phyloP scores from a whole-genome alignment of 2,888 invertebrate species.

The Drosophila conformis region DNA sequence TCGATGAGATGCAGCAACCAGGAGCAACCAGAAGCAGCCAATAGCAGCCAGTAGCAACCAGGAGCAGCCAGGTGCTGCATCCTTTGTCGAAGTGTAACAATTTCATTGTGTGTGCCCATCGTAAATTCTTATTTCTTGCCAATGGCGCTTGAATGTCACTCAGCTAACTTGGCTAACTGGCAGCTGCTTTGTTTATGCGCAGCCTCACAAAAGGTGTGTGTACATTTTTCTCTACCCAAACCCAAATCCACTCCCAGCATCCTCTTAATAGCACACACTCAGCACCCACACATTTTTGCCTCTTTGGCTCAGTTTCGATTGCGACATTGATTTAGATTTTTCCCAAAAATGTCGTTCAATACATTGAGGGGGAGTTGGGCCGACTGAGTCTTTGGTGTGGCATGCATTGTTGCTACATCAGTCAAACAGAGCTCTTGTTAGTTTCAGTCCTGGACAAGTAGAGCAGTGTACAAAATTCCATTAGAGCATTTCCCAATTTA shows the following conservation, averaged over 20 bases:
- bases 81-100: slow-evolving; percentile 61
- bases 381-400: neutral
- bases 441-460: slow-evolving; percentile 12
- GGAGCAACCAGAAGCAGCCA: neutral
- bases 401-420: slow-evolving; percentile 22
- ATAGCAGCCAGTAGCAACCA: neutral
- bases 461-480: slow-evolving; percentile 38
- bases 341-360: slow-evolving; percentile 8
- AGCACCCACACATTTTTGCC: slow-evolving; percentile 54
- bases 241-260: neutral
- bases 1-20: slow-evolving; percentile 24
- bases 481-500: slow-evolving; percentile 43
- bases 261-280: slow-evolving; percentile 50
- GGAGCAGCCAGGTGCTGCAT: neutral
- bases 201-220: slow-evolving; percentile 53
- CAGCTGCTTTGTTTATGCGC: slow-evolving; percentile 74
- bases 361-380: neutral
- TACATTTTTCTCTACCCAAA: slow-evolving; percentile 27
- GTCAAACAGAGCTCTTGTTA: slow-evolving; percentile 8
- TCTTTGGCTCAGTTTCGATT: slow-evolving; percentile 16
- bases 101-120: slow-evolving; percentile 75
- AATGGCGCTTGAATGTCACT: slow-evolving; percentile 50
- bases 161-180: slow-evolving; percentile 51
- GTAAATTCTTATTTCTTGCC: slow-evolving; percentile 71
- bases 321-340: slow-evolving; percentile 27